Percentiles rank a stretch among this genome's conserved stretches.
phyloP scores from a whole-genome alignment of 1,140 invertebrate genomes.

The Drosophila tropicalis region DNA sequence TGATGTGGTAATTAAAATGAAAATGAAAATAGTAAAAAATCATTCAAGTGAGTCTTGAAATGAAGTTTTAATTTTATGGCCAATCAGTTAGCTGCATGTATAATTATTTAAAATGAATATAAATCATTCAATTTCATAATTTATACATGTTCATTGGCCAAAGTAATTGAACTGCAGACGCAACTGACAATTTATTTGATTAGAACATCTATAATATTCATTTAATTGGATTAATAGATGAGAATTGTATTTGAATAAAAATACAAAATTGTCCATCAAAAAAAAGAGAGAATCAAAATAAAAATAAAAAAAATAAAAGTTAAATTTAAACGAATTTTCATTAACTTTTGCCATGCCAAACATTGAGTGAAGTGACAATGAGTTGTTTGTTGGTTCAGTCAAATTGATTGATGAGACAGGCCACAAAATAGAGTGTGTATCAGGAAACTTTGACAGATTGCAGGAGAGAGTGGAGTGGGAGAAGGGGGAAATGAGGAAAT shows the following conservation, averaged over 20 bases:
- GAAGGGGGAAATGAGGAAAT: neutral
- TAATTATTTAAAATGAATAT: conserved; percentile 13
- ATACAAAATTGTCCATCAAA: neutral
- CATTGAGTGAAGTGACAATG: conserved; percentile 51
- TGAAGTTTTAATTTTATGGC: neutral
- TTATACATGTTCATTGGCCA: neutral
- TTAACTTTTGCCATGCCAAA: conserved; percentile 24
- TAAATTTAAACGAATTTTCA: conserved; percentile 11
- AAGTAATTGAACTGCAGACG: neutral
- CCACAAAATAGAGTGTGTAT: conserved; percentile 41
- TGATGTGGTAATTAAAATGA: no score
- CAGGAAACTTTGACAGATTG: conserved; percentile 76
- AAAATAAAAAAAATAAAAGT: conserved; percentile 23
- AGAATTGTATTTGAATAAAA: conserved; percentile 26
- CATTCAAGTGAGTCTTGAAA: neutral
- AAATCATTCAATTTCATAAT: conserved; percentile 8
- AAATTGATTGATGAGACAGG: conserved; percentile 74
- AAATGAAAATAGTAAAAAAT: no score
- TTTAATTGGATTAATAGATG: conserved; percentile 23
- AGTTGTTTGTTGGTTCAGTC: conserved; percentile 39
- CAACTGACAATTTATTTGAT: neutral
- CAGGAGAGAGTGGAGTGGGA: neutral
- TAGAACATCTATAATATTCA: conserved; percentile 9
- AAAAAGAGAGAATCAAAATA: neutral
- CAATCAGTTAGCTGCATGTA: neutral